phyloP scores from a whole-genome alignment of 2,888 invertebrate species.

The Chrysolina oricalcia region DNA sequence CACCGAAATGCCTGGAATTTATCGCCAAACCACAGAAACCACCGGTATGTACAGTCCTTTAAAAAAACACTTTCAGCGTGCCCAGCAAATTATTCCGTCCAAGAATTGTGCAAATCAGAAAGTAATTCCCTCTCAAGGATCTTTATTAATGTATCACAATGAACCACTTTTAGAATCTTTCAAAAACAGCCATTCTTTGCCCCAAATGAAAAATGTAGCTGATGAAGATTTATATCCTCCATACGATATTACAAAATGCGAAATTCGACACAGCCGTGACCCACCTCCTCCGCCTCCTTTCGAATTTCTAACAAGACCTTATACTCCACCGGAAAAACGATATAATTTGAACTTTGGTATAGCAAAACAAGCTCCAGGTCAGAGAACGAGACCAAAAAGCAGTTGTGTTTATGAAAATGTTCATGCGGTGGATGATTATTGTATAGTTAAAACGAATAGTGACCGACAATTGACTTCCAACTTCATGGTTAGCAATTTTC shows the following conservation, averaged over 20 bases:
- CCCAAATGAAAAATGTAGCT: conserved; percentile 58
- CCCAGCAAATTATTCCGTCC: conserved; percentile 68
- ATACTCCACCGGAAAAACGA: conserved; percentile 68
- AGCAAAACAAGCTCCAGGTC: conserved; percentile 36
- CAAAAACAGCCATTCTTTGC: conserved; percentile 64
- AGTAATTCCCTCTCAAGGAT: conserved; percentile 64
- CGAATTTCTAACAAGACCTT: conserved; percentile 37
- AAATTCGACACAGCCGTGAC: not conserved
- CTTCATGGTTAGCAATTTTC: conserved; percentile 68
- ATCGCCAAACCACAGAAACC: conserved; percentile 70
- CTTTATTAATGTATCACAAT: conserved; percentile 59
- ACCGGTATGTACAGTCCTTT: conserved; percentile 71
- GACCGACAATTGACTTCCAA: conserved; percentile 61
- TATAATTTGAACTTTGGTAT: conserved; percentile 67
- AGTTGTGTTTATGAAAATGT: conserved; percentile 69
- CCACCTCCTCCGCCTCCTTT: conserved; percentile 18
- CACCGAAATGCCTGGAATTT: conserved; percentile 66
- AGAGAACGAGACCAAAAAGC: conserved; percentile 58
- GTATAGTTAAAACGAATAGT: conserved; percentile 58
- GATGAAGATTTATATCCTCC: conserved; percentile 30
- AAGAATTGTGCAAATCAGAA: conserved; percentile 68
- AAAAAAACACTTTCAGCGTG: conserved; percentile 66
- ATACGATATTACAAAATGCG: conserved; percentile 20
- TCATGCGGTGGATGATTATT: conserved; percentile 63
- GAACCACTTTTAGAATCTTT: conserved; percentile 56